phyloP scores from a whole-genome alignment of 2,113 vertebrate genomes.

The Myiagra hebetior region DNA sequence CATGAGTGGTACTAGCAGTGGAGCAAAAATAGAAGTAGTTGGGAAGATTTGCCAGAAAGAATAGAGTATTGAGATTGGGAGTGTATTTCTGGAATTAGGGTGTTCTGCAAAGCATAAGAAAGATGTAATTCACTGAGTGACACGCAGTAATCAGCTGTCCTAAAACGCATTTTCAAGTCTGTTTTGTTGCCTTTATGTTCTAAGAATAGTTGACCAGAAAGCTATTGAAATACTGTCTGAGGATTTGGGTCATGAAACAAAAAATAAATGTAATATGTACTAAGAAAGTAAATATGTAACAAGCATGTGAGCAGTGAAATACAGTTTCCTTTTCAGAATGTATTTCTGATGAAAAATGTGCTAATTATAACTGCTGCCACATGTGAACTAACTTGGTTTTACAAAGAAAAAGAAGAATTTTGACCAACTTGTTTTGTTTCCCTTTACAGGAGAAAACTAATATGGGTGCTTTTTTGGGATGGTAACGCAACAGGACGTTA shows the following conservation, averaged over 20 bases:
- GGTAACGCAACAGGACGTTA: not conserved
- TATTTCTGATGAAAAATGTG: not conserved
- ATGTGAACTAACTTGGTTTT: not conserved
- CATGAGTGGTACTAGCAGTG: not conserved
- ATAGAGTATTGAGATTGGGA: not conserved
- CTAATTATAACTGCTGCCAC: not conserved
- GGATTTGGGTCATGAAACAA: not conserved
- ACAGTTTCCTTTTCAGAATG: not conserved
- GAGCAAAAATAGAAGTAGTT: not conserved
- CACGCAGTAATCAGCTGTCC: not conserved
- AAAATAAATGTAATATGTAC: not conserved
- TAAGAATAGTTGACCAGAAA: slow-evolving; percentile 1
- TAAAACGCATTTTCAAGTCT: not conserved
- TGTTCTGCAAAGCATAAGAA: slow-evolving; percentile 9
- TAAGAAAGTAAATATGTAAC: not conserved
- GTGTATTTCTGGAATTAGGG: not conserved
- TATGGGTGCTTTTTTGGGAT: not conserved
- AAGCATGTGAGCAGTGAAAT: not conserved
- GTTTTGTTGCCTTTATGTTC: not conserved
- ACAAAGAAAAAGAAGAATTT: not conserved
- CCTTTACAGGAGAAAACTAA: not conserved
- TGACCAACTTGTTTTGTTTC: not conserved
- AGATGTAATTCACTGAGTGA: not conserved
- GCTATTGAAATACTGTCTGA: not conserved
- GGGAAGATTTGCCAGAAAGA: not conserved